Evolutionary conservation across 2,113 vertebrate species (phyloP), one percentile per base, ranked within the genome.

Genomic region (Rhinoderma darwinii): DNA sequence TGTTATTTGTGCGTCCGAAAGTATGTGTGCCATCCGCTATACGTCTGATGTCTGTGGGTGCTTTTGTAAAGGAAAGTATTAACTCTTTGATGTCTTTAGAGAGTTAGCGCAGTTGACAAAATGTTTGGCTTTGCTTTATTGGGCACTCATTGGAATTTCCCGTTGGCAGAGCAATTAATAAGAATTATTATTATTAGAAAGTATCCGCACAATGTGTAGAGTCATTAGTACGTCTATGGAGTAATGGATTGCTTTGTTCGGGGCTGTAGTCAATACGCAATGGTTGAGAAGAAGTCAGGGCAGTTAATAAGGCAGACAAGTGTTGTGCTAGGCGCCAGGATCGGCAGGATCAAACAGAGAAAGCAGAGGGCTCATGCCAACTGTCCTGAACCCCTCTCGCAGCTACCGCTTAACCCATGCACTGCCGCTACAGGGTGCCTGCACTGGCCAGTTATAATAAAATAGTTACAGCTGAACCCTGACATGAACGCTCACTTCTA

Each of bases 221-320:
- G 41, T 47, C 25, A 75, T 75, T 75, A 75, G 41, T 44, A 27
- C n/a, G 7, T 47, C 73, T 11, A 47, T 75, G 43, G 22, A 75
- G 73, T 41, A 43, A 25, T 27, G 73, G 39, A 80, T 68, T 73
- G 70, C 50, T 18, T 1, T 32, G 50, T 41, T 14, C 56, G 37
- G 43, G 80, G 41, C 11, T 43, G 37, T 37, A 93, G 5, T 93
- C 94, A 94, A 93, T 92, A 91, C 92, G 93, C 92, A 92, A 92
- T 94, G 93, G 92, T 90, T 91, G 89, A 93, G 91, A 92, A 87
- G 92, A 92, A 92, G 92, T 95, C 93, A 93, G 89, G 92, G 92
- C 92, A 92, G 95, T 95, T 95, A 95, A 94, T 94, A 95, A 94
- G 94, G 93, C 95, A 96, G 95, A 96, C 95, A 91, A 95, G 94